Conservation (phyloP, 2,888 invertebrate genomes). For the Ashinkailepas kermadecensis region DNA sequence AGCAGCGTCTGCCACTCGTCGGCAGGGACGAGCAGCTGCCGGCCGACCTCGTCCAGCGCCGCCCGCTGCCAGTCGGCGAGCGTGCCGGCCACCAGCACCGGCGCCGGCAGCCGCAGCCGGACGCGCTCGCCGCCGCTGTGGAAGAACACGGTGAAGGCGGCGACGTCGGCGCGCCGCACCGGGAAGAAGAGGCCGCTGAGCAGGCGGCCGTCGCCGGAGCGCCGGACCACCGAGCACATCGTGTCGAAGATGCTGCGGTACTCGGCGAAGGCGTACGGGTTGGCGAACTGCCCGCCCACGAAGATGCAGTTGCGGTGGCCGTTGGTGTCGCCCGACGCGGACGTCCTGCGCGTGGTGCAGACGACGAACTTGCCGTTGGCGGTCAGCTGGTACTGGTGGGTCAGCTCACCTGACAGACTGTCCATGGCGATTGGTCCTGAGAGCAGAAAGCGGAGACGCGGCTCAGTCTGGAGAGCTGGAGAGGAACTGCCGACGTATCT, state of each 20-base stretch:
- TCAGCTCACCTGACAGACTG: not conserved
- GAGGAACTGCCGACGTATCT: no score
- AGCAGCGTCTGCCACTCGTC: not conserved
- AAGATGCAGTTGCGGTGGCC: not conserved
- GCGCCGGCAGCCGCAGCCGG: not conserved
- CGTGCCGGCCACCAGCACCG: not conserved
- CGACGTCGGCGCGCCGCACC: not conserved
- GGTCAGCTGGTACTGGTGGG: not conserved
- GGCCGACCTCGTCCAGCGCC: not conserved
- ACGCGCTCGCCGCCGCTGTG: not conserved
- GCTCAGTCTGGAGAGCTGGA: no score
- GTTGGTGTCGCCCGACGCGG: not conserved
- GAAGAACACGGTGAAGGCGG: not conserved
- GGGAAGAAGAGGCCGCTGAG: not conserved
- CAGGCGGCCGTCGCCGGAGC: not conserved
- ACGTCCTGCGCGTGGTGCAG: not conserved
- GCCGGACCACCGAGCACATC: not conserved
- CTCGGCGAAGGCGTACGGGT: conserved; percentile 12
- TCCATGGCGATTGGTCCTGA: not conserved
- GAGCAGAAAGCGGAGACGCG: no score
- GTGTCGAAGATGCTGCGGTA: conserved; percentile 18
- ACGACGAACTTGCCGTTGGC: not conserved
- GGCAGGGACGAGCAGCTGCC: not conserved
- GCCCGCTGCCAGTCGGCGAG: not conserved
- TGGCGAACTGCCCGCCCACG: not conserved